phyloP scores from a whole-genome alignment of 2,797 vertebrate species.

The Sorex maritimensis region DNA sequence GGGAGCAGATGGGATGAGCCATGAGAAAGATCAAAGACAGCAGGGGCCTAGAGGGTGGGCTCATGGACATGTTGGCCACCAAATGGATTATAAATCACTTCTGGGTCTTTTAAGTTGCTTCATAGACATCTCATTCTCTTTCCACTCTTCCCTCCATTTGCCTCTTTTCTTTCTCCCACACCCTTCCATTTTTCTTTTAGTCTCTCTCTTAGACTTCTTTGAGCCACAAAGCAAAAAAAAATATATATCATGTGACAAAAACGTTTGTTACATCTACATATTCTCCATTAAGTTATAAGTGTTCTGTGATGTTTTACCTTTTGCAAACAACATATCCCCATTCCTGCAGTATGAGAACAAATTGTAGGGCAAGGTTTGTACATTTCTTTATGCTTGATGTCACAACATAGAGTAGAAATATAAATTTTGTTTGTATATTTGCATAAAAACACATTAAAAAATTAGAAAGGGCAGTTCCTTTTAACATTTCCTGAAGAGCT shows the following conservation, averaged over 20 bases:
- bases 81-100: slow-evolving; percentile 70
- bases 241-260: slow-evolving; percentile 68
- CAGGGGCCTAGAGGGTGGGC: slow-evolving; percentile 25
- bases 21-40: slow-evolving; percentile 79
- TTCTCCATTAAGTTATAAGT: background rate
- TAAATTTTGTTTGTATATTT: background rate
- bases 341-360: background rate
- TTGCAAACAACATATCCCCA: slow-evolving; percentile 19
- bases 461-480: background rate
- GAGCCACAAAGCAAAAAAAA: slow-evolving; percentile 50
- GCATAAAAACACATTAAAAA: slow-evolving; percentile 36
- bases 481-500: background rate
- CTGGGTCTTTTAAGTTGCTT: slow-evolving; percentile 68
- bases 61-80: slow-evolving; percentile 2
- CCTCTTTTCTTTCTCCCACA: slow-evolving; percentile 14
- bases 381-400: background rate
- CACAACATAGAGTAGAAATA: background rate
- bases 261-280: slow-evolving; percentile 34
- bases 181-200: slow-evolving; percentile 23
- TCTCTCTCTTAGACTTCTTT: slow-evolving; percentile 50
- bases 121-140: slow-evolving; percentile 56
- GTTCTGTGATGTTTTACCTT: slow-evolving; percentile 28
- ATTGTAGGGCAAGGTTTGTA: background rate
- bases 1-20: slow-evolving; percentile 67
- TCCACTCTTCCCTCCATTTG: background rate